Evolutionary conservation across 2,888 invertebrate genomes (phyloP), one percentile per base, ranked within the genome.

Genomic region (Dione juno): DNA sequence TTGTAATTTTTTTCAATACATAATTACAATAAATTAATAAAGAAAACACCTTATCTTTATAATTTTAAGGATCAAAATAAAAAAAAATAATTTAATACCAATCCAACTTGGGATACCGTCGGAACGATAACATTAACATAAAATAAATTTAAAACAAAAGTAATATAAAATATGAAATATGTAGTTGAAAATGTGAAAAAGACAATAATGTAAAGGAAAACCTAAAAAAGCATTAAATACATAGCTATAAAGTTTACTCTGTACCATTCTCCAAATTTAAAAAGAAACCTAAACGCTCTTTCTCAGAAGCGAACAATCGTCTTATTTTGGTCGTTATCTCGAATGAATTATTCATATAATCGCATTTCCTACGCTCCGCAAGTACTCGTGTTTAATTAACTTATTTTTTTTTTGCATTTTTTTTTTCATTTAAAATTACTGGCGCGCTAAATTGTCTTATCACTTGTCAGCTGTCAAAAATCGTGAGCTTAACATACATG

Each of bases 341-440:
- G 75, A 81, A 88, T 90, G 87, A 89, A 89, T 91, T 83, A 91
- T 91, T 91, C 87, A 91, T 88, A 79, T 83, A 82, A 86, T 88
- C 86, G 84, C 81, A 86, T 89, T 85, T 87, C 83, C 84, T 88
- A 84, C 86, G 86, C 82, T 82, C 77, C 64, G 71, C 74, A 76
- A 76, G 80, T 82, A 83, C 79, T 83, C 78, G 80, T 77, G 80
- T 80, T 80, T 84, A 85, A 85, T 87, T 84, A 83, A 69, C 50
- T 66, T 69, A 53, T 67, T 57, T 67, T 63, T 66, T 28, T 50
- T 50, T 11, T 50, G 45, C 43, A 48, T 57, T 53, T 16, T 48
- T 63, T 69, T 61, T 43, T 59, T 59, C 35, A 66, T 48, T 73
- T 45, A 59, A 67, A 67, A 67, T 45, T 66, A 43, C 61, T 50